These are phyloP conservation scores for Pristionchus fissidentatus DNA, from an alignment of 2,888 invertebrate species.

Conservation along the genomic window DNA sequence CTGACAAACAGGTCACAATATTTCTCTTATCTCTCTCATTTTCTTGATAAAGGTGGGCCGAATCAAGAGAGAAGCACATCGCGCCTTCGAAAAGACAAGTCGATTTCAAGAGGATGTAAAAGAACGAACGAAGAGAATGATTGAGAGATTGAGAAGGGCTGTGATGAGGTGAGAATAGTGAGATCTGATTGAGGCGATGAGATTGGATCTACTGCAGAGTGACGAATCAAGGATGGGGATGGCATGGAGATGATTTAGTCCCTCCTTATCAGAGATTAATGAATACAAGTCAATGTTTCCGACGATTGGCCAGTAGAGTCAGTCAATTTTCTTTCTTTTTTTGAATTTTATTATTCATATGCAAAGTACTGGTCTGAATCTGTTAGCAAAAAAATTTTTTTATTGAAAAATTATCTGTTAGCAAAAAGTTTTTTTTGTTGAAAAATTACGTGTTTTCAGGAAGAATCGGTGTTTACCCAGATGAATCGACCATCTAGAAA, in stretches of 20 bases:
- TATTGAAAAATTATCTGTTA: too few relatives aligned
- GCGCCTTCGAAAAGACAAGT: conserved; percentile 73
- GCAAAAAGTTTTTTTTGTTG: background rate
- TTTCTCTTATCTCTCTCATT: too few relatives aligned
- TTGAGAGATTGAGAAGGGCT: conserved; percentile 61
- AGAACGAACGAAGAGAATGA: conserved; percentile 67
- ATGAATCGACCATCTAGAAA: conserved; percentile 45
- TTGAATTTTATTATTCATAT: too few relatives aligned
- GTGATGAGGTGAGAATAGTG: conserved; percentile 57
- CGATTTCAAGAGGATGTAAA: conserved; percentile 74
- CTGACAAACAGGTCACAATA: conserved; percentile 54
- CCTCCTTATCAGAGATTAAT: conserved; percentile 65
- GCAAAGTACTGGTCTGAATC: too few relatives aligned
- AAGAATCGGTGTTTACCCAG: background rate
- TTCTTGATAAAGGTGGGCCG: conserved; percentile 53
- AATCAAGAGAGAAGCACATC: conserved; percentile 70
- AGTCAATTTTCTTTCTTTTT: too few relatives aligned
- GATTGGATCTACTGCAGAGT: background rate
- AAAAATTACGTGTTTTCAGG: background rate
- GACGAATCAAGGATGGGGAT: conserved; percentile 65
- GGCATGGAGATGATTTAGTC: conserved; percentile 66
- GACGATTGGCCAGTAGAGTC: conserved; percentile 41
- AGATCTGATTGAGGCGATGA: background rate
- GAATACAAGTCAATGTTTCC: conserved; percentile 56
- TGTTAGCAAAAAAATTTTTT: too few relatives aligned